phyloP scores from a whole-genome alignment of 2,797 vertebrate genomes.

The Urosaurus nigricauda region DNA sequence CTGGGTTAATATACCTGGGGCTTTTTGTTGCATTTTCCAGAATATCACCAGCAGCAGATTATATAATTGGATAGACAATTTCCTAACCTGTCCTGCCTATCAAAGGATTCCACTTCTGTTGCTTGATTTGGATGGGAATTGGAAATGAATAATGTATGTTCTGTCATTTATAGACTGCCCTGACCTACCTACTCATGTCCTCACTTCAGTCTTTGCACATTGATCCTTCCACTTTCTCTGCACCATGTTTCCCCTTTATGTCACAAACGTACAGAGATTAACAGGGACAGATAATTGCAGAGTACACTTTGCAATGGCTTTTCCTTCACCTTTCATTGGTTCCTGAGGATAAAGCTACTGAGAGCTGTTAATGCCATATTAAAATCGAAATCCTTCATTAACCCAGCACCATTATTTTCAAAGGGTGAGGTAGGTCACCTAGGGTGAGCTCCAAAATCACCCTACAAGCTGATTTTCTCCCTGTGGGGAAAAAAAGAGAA shows the following conservation, averaged over 20 bases:
- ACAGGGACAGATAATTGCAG: constrained; percentile 36
- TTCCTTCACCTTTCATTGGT: constrained; percentile 35
- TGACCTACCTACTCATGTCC: constrained; percentile 39
- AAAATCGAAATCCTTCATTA: constrained; percentile 47
- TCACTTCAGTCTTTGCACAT: constrained; percentile 41
- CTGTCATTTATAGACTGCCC: constrained; percentile 56
- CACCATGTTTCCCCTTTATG: constrained; percentile 50
- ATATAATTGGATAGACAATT: constrained; percentile 62
- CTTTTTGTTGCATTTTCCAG: constrained; percentile 61
- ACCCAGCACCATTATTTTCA: constrained; percentile 41
- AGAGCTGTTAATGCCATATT: constrained; percentile 41
- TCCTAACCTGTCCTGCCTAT: constrained; percentile 59
- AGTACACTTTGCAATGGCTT: constrained; percentile 48
- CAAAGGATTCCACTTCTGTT: constrained; percentile 56
- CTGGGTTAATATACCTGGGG: constrained; percentile 39
- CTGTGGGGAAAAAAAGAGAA: background rate
- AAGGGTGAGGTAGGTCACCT: constrained; percentile 8
- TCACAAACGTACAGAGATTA: constrained; percentile 48
- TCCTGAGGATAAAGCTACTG: constrained; percentile 30
- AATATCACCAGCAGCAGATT: constrained; percentile 49
- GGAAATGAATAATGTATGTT: constrained; percentile 68
- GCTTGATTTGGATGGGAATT: constrained; percentile 58
- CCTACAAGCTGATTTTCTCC: background rate
- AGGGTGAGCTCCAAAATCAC: background rate
- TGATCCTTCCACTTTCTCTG: constrained; percentile 39